Percentiles rank a stretch among this genome's conserved stretches.
These are phyloP conservation scores for Peromyscus nudipes DNA, from an alignment of 2,797 vertebrate genomes.

Conservation along the genomic window DNA sequence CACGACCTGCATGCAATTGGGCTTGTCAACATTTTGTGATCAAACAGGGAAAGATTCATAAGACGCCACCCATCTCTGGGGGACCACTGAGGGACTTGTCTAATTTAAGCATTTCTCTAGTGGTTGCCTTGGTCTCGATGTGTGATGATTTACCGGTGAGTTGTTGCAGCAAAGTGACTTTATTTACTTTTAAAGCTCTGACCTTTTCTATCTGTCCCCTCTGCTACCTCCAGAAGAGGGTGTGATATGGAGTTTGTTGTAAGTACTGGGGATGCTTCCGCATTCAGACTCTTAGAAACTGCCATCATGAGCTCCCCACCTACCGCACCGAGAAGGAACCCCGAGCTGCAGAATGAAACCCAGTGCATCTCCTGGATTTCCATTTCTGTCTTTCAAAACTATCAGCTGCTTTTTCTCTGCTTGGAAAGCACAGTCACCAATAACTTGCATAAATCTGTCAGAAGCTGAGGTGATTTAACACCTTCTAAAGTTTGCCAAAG, in stretches of 20 bases:
- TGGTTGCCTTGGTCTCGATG: too few species aligned
- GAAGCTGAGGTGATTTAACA: neutral
- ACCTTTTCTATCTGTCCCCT: neutral
- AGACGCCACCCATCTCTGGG: neutral
- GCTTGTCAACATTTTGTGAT: neutral
- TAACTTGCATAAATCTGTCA: constrained; percentile 33
- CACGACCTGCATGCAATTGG: neutral
- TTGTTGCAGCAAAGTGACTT: neutral
- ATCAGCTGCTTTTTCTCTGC: neutral
- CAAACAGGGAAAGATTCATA: neutral
- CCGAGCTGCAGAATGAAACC: neutral
- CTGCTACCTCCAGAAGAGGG: neutral
- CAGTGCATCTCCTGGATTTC: neutral
- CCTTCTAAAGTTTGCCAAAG: constrained; percentile 52
- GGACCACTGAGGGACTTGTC: neutral
- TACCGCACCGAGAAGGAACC: neutral
- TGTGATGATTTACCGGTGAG: neutral
- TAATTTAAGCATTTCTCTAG: neutral
- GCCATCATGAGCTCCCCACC: neutral
- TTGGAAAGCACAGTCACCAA: constrained; percentile 42
- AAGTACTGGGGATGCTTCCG: neutral
- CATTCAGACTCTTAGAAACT: neutral
- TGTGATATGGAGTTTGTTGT: neutral
- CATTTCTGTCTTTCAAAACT: constrained; percentile 27
- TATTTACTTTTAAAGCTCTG: neutral